phyloP scores from a whole-genome alignment of 2,888 invertebrate species.

The Chouioia cunea region DNA sequence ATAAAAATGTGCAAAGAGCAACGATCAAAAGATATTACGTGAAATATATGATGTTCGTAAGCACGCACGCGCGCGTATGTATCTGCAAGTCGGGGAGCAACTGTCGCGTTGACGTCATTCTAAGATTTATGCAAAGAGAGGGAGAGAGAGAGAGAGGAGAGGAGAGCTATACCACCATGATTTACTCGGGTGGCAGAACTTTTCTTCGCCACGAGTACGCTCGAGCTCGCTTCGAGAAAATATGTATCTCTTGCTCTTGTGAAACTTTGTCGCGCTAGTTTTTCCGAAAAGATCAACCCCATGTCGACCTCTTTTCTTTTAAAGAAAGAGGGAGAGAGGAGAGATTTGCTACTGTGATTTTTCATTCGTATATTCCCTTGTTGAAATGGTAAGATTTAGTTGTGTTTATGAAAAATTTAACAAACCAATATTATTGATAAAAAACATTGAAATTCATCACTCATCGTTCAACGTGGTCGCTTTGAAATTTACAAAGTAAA shows the following conservation, averaged over 20 bases:
- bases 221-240: constrained; percentile 37
- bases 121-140: constrained; percentile 25
- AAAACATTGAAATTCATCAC: too few relatives aligned
- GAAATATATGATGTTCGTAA: background rate
- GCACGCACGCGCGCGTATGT: background rate
- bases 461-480: too few relatives aligned
- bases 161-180: constrained; percentile 45
- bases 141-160: constrained; percentile 1
- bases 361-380: too few relatives aligned
- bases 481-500: too few relatives aligned
- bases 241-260: constrained; percentile 48
- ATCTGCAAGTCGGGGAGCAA: too few relatives aligned
- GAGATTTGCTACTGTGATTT: too few relatives aligned
- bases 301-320: background rate
- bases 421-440: too few relatives aligned
- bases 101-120: constrained; percentile 11
- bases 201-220: constrained; percentile 42
- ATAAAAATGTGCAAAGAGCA: too few relatives aligned
- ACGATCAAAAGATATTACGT: background rate
- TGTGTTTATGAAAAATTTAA: too few relatives aligned
- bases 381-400: too few relatives aligned
- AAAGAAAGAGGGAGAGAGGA: too few relatives aligned
- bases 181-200: constrained; percentile 55
- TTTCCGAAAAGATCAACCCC: constrained; percentile 5
- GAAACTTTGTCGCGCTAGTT: constrained; percentile 39